Evolutionary conservation across 2,888 invertebrate species (phyloP).

Genomic region (Halocaridina rubra): DNA sequence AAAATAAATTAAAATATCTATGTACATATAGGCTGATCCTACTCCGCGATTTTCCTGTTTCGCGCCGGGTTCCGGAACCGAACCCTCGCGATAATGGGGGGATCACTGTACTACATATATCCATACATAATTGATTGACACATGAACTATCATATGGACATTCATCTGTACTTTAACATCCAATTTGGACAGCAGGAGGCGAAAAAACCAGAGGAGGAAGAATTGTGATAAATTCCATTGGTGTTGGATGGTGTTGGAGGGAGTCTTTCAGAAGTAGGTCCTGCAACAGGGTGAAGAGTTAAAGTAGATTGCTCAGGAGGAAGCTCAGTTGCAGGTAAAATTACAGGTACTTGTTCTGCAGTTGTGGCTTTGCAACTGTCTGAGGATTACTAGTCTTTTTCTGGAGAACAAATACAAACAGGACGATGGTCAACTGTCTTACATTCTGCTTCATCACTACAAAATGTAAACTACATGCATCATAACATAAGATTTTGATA

Average conservation of each 20-base stretch:
- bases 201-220: conserved; percentile 6
- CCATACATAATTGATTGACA: conserved; percentile 65
- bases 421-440: conserved; percentile 77
- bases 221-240: neutral
- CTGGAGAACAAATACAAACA: conserved; percentile 80
- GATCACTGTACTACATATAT: no score
- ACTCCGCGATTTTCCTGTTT: no score
- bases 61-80: no score
- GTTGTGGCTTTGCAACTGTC: neutral
- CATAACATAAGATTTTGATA: conserved; percentile 56
- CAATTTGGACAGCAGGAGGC: conserved; percentile 42
- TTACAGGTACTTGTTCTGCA: neutral
- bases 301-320: neutral
- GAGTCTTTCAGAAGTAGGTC: conserved; percentile 9
- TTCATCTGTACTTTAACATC: conserved; percentile 74
- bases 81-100: no score
- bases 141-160: conserved; percentile 71
- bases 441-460: conserved; percentile 80
- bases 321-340: conserved; percentile 6
- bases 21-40: no score
- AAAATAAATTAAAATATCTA: no score
- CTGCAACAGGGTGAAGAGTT: conserved; percentile 17
- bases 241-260: conserved; percentile 13
- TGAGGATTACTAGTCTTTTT: conserved; percentile 80
- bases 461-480: conserved; percentile 71